phyloP scores from a whole-genome alignment of 2,888 invertebrate species.

The Amblyjoppa proteus region DNA sequence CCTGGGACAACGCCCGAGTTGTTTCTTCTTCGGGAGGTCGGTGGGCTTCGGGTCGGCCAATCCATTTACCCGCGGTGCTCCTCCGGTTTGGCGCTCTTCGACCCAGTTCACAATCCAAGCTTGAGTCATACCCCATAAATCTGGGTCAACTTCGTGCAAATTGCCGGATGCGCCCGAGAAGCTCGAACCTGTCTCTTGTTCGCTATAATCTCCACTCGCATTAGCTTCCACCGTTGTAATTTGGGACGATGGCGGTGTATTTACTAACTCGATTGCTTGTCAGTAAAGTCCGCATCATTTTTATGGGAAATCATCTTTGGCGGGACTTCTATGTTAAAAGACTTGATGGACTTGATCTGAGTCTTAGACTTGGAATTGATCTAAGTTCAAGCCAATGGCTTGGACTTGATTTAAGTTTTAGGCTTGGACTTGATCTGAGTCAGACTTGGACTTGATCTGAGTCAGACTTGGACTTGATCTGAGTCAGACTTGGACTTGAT shows the following conservation, averaged over 20 bases:
- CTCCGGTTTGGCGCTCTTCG: conserved; percentile 24
- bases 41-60: conserved; percentile 27
- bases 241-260: conserved; percentile 4
- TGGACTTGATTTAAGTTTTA: too few relatives aligned
- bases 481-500: too few relatives aligned
- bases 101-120: conserved; percentile 40
- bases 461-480: too few relatives aligned
- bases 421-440: too few relatives aligned
- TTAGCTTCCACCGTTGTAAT: conserved; percentile 35
- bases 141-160: conserved; percentile 57
- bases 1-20: conserved; percentile 48
- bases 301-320: not conserved
- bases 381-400: too few relatives aligned
- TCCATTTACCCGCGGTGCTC: conserved; percentile 33
- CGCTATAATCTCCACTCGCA: conserved; percentile 29
- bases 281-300: not conserved
- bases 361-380: too few relatives aligned
- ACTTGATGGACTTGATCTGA: too few relatives aligned
- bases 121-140: conserved; percentile 51
- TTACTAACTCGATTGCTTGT: conserved; percentile 15
- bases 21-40: conserved; percentile 48
- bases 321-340: too few relatives aligned
- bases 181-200: conserved; percentile 28
- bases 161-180: conserved; percentile 48
- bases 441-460: too few relatives aligned